Percentiles rank a stretch among this genome's conserved stretches.
phyloP scores from a whole-genome alignment of 1,140 invertebrate genomes.

The Nasonia longicornis region DNA sequence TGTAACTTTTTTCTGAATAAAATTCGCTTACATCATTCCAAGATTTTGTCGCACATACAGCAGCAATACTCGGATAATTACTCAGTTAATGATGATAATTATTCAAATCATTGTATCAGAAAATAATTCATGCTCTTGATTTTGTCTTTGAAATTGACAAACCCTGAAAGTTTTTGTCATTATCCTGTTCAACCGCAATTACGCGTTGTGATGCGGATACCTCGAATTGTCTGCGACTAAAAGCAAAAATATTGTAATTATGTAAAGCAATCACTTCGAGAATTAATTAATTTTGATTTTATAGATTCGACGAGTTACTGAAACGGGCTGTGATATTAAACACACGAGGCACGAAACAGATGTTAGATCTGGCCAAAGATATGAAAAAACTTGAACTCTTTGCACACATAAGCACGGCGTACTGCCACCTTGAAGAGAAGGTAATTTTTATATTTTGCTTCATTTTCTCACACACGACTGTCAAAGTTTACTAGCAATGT shows the following conservation, averaged over 20 bases:
- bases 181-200: too few relatives aligned
- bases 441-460: constrained; percentile 49
- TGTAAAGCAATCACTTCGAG: background rate
- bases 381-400: constrained; percentile 78
- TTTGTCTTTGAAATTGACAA: too few relatives aligned
- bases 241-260: too few relatives aligned
- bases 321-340: constrained; percentile 82
- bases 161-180: too few relatives aligned
- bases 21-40: too few relatives aligned
- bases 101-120: too few relatives aligned
- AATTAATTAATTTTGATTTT: constrained; percentile 40
- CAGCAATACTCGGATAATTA: too few relatives aligned
- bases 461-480: background rate
- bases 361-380: constrained; percentile 80
- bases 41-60: too few relatives aligned
- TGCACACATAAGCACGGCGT: constrained; percentile 75
- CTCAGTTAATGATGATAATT: too few relatives aligned
- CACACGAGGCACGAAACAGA: constrained; percentile 79
- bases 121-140: too few relatives aligned
- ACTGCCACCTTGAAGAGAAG: constrained; percentile 73
- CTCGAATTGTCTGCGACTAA: too few relatives aligned
- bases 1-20: too few relatives aligned
- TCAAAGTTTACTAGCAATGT: background rate
- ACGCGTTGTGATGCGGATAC: background rate
- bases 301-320: constrained; percentile 80